phyloP scores from a whole-genome alignment of 1,140 invertebrate genomes.

The Lerema accius region DNA sequence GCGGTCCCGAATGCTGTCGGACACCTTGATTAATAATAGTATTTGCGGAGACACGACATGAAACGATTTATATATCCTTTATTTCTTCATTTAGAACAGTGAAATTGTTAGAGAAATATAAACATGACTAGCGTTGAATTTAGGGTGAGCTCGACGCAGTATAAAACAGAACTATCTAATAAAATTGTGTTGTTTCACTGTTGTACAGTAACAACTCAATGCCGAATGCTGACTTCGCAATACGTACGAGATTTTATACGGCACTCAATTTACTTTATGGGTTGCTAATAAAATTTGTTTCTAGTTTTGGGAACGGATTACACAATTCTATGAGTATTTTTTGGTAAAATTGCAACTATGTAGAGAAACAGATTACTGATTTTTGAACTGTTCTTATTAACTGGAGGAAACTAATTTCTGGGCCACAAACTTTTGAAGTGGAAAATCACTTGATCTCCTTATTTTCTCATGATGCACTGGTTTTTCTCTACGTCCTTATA shows the following conservation, averaged over 20 bases:
- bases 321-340: neutral
- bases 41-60: slow-evolving; percentile 27
- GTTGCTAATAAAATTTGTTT: neutral
- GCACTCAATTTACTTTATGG: neutral
- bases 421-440: no score
- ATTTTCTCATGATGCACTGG: neutral
- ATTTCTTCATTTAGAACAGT: slow-evolving; percentile 17
- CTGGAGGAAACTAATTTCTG: no score
- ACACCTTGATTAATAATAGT: slow-evolving; percentile 28
- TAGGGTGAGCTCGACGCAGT: neutral
- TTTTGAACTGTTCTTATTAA: no score
- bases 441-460: neutral
- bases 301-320: neutral
- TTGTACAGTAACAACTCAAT: neutral
- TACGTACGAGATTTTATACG: neutral
- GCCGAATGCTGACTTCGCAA: neutral
- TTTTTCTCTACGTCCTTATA: neutral
- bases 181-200: neutral
- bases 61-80: slow-evolving; percentile 29
- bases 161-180: no score
- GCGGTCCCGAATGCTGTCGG: slow-evolving; percentile 18
- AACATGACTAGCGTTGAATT: slow-evolving; percentile 2
- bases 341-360: no score
- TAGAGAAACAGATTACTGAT: no score
- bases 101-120: slow-evolving; percentile 13